Conservation (phyloP, 2,113 vertebrate genomes). For the Scomber scombrus region DNA sequence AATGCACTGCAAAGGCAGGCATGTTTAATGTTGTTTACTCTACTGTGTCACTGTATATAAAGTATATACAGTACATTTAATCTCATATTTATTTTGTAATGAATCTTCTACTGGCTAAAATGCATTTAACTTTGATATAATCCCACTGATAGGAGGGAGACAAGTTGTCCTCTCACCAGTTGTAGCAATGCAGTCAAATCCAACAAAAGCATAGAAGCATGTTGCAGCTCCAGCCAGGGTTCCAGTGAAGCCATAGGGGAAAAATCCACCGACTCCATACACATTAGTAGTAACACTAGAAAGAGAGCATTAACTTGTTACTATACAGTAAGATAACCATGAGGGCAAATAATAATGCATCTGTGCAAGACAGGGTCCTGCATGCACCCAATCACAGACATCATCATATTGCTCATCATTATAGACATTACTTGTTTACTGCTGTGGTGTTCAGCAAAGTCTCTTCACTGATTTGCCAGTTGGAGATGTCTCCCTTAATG, state of each 20-base stretch:
- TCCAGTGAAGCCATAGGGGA: slow-evolving; percentile 88
- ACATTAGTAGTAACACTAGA: slow-evolving; percentile 66
- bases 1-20: background rate
- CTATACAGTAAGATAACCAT: background rate
- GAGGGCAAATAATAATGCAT: background rate
- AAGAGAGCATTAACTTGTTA: slow-evolving; percentile 23
- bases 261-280: slow-evolving; percentile 88
- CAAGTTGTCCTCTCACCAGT: slow-evolving; percentile 75
- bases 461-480: slow-evolving; percentile 86
- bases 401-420: background rate
- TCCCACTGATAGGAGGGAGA: background rate
- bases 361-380: background rate
- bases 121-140: background rate
- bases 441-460: slow-evolving; percentile 68
- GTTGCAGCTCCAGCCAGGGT: slow-evolving; percentile 89
- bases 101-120: background rate
- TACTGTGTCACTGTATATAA: background rate
- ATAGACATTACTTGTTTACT: slow-evolving; percentile 56
- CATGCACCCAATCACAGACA: background rate
- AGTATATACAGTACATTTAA: background rate
- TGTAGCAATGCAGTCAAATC: slow-evolving; percentile 92
- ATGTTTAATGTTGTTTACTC: background rate
- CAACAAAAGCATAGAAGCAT: slow-evolving; percentile 93
- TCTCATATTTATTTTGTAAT: background rate
- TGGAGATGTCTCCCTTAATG: slow-evolving; percentile 86